Conservation (phyloP, 2,888 invertebrate species). For the Matsumyia berberina region DNA sequence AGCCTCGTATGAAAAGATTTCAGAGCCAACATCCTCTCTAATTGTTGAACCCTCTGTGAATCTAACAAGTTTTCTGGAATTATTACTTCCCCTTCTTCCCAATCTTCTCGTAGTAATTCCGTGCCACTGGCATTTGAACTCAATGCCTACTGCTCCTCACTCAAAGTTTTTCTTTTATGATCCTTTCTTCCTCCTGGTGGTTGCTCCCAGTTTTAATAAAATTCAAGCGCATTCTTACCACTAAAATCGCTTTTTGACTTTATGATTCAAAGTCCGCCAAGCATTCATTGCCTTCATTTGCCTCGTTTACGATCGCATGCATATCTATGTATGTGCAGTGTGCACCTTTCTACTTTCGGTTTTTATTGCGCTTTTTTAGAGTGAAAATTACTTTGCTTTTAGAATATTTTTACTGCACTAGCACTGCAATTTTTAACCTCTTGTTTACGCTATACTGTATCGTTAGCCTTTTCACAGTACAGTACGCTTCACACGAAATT, state of each 20-base stretch:
- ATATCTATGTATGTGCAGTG: too few relatives aligned
- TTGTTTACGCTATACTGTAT: slow-evolving; percentile 23
- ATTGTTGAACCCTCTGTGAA: too few relatives aligned
- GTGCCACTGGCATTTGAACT: too few relatives aligned
- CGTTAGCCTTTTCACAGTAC: slow-evolving; percentile 38
- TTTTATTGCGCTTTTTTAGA: slow-evolving; percentile 1
- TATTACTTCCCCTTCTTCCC: too few relatives aligned
- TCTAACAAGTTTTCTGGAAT: too few relatives aligned
- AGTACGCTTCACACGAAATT: slow-evolving; percentile 30
- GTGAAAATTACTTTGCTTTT: slow-evolving; percentile 44
- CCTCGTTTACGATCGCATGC: slow-evolving; percentile 47
- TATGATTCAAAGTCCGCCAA: slow-evolving; percentile 58
- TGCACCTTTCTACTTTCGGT: slow-evolving; percentile 39
- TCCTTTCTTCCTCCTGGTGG: background rate
- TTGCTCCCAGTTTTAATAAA: slow-evolving; percentile 49
- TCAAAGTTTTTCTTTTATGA: background rate
- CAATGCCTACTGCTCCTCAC: slow-evolving; percentile 40
- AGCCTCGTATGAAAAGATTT: too few relatives aligned
- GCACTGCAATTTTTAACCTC: slow-evolving; percentile 34
- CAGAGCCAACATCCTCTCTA: too few relatives aligned
- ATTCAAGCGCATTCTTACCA: slow-evolving; percentile 29
- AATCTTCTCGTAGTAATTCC: too few relatives aligned
- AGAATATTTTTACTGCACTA: slow-evolving; percentile 26
- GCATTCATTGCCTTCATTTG: slow-evolving; percentile 14
- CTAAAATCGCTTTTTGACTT: slow-evolving; percentile 54